Conservation (phyloP, 2,888 invertebrate genomes). For the Tuta absoluta region DNA sequence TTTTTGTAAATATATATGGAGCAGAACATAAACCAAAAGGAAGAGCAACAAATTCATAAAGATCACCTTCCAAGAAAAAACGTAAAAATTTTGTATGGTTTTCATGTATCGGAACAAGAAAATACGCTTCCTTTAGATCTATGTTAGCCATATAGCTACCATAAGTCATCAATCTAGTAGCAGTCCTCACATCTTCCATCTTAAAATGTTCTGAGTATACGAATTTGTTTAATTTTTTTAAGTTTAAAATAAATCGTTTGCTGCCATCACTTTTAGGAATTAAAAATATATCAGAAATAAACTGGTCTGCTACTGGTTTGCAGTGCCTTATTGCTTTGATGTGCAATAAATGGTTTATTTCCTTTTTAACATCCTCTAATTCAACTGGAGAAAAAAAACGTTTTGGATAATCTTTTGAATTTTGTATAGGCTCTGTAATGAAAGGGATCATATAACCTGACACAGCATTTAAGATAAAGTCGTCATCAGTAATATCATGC, state of each 20-base stretch:
- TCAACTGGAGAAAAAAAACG: slow-evolving; percentile 23
- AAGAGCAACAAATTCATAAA: slow-evolving; percentile 14
- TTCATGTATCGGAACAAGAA: too few relatives aligned
- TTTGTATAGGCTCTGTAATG: background rate
- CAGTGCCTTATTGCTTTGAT: slow-evolving; percentile 25
- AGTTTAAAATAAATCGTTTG: too few relatives aligned
- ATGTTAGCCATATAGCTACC: slow-evolving; percentile 8
- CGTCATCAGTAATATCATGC: slow-evolving; percentile 17
- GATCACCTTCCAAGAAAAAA: too few relatives aligned
- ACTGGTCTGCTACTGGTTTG: too few relatives aligned
- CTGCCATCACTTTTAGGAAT: too few relatives aligned
- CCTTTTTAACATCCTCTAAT: background rate
- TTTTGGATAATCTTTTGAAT: background rate
- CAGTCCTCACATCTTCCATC: slow-evolving; percentile 27
- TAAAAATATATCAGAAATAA: too few relatives aligned
- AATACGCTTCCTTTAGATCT: too few relatives aligned
- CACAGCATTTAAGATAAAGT: slow-evolving; percentile 20
- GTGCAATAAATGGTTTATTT: slow-evolving; percentile 28
- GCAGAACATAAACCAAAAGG: slow-evolving; percentile 26
- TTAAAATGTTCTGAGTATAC: slow-evolving; percentile 22
- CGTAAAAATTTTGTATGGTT: too few relatives aligned
- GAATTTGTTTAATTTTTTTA: slow-evolving; percentile 25
- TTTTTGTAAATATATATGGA: slow-evolving; percentile 27
- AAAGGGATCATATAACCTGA: slow-evolving; percentile 26
- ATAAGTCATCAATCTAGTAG: background rate